Base-by-base conservation (phyloP, 2,797 vertebrate species). In the Adelosebastes latens region DNA sequence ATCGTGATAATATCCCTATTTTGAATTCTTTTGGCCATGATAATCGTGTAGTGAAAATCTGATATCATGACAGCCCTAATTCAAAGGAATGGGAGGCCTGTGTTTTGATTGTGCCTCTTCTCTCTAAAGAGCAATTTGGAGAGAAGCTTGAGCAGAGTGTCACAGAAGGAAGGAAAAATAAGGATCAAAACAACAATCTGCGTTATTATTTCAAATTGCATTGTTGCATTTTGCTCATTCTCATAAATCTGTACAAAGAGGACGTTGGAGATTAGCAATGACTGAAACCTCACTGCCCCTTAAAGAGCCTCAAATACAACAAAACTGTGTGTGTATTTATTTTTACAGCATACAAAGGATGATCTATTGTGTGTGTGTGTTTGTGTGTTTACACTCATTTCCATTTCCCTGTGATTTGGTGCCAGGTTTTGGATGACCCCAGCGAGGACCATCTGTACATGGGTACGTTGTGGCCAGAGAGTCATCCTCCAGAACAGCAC, bases 371-470 rank as follows among this genome's bases (percentile, higher is more conserved):
- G 49, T 58, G 46, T 67, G 29, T 31, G 32, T 24, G 22, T 59
- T 55, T 34, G 31, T 69, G 46, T 70, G n/a, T 73, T 67, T 31
- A 65, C 49, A 84, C 72, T 93, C 46, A 84, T 83, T 85, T 88
- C 69, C 75, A 81, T 87, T 82, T 75, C 65, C 84, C 36, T 87
- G 82, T 83, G 67, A 53, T 91, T 91, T 87, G 91, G 14, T 86
- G 73, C 92, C 95, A 99, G 99, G 99, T 99, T 88, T 95, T 99
- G 91, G 99, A 99, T 87, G 99, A 99, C 95, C 98, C 99, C 86
- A 96, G 96, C 0, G 99, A 99, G 93, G 99, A 99, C 95, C 98
- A 99, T 93, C 96, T 99, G 91, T 99, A 99, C 94, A 99, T 99
- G 99, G 99, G 99, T 99, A 98, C 77, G 94, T 85, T 84, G 74